phyloP scores from a whole-genome alignment of 2,797 vertebrate species.

The Rousettus madagascariensis region DNA sequence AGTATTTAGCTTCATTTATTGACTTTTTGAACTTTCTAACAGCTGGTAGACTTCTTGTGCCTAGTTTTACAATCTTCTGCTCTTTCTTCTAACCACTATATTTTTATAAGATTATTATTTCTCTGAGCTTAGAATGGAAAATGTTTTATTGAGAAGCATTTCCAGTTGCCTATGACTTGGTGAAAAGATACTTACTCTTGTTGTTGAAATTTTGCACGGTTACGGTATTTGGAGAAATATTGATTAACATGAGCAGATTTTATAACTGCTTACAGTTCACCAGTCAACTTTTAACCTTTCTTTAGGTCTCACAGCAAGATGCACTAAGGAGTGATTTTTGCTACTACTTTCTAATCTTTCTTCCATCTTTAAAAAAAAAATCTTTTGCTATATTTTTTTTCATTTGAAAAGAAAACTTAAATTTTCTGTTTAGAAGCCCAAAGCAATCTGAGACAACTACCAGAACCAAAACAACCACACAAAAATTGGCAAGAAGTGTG shows the following conservation, averaged over 20 bases:
- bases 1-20: conserved; percentile 72
- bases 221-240: conserved; percentile 55
- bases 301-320: conserved; percentile 10
- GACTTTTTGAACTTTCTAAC: conserved; percentile 76
- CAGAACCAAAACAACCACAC: background rate
- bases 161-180: conserved; percentile 67
- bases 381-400: background rate
- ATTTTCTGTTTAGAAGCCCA: background rate
- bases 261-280: conserved; percentile 22
- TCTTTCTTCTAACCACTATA: conserved; percentile 68
- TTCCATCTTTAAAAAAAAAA: background rate
- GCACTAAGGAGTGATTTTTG: conserved; percentile 13
- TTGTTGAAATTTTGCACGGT: conserved; percentile 41
- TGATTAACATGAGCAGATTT: conserved; percentile 61
- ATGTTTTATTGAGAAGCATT: conserved; percentile 67
- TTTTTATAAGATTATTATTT: conserved; percentile 77
- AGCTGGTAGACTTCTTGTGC: conserved; percentile 54
- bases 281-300: conserved; percentile 52
- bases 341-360: background rate
- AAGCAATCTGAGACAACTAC: conserved; percentile 6
- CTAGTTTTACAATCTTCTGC: conserved; percentile 64
- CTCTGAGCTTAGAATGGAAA: conserved; percentile 60
- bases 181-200: conserved; percentile 71
- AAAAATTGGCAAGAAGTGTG: background rate
- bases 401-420: background rate